Conservation (phyloP, 2,113 vertebrate genomes). For the Macroglossus sobrinus region DNA sequence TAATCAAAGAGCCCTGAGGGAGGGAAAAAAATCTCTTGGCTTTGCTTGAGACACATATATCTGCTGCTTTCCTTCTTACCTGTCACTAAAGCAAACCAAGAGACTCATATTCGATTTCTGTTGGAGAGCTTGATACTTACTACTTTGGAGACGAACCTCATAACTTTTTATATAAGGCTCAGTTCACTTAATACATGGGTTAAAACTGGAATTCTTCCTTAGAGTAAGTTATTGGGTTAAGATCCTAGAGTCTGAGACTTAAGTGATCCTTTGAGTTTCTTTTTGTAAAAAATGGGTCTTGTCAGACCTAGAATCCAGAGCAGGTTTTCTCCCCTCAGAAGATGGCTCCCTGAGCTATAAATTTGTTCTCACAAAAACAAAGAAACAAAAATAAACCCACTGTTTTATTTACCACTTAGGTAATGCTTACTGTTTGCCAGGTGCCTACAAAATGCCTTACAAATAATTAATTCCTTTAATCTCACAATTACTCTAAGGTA, state of each 20-base stretch:
- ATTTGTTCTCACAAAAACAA: no score
- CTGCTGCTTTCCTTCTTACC: neutral
- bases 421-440: neutral
- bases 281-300: neutral
- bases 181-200: neutral
- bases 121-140: neutral
- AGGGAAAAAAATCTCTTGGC: neutral
- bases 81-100: neutral
- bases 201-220: neutral
- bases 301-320: neutral
- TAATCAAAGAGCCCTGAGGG: neutral
- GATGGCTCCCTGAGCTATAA: no score
- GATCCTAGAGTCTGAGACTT: neutral
- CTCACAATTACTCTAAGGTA: neutral
- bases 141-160: neutral
- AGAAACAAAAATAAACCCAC: no score
- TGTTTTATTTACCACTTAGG: neutral
- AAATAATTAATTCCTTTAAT: constrained; percentile 1
- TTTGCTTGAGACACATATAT: neutral
- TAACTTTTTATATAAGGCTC: neutral
- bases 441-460: neutral
- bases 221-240: neutral
- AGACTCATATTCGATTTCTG: neutral
- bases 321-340: neutral
- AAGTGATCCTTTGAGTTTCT: neutral